Evolutionary conservation across 2,888 invertebrate species (phyloP).

Genomic region (Gastracanthus pulcherrimus): DNA sequence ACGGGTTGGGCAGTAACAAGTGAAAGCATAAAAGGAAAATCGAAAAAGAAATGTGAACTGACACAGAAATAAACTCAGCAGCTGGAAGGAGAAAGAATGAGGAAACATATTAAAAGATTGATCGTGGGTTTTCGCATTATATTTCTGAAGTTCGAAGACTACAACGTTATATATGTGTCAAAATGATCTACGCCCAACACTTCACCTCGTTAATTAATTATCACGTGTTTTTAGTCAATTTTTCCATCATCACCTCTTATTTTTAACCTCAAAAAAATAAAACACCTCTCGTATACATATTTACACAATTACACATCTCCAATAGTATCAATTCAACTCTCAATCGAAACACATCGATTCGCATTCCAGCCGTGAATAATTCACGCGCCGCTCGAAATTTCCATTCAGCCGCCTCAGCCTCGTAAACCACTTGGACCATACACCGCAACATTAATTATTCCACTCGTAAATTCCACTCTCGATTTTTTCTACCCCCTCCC

Average conservation of each 20-base stretch:
- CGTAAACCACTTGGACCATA: conserved; percentile 10
- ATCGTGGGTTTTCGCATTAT: not conserved
- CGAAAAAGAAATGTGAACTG: not conserved
- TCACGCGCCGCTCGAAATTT: not conserved
- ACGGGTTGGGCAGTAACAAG: not conserved
- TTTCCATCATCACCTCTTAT: not conserved
- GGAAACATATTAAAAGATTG: not conserved
- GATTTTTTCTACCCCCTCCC: not conserved
- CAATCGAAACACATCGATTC: not conserved
- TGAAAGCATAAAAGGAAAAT: not conserved
- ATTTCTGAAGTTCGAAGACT: not conserved
- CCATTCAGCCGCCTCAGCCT: not conserved
- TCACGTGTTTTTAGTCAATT: too few species aligned
- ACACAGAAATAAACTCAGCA: not conserved
- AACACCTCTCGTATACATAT: not conserved
- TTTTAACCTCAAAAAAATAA: not conserved
- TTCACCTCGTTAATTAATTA: not conserved
- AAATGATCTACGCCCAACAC: not conserved
- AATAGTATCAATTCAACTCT: not conserved
- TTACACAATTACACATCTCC: not conserved
- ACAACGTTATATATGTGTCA: not conserved
- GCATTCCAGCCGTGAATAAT: not conserved
- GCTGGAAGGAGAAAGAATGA: not conserved
- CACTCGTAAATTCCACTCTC: conserved; percentile 32
- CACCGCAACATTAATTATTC: conserved; percentile 46